Conservation (phyloP, 1,140 invertebrate genomes). For the Bombus affinis region DNA sequence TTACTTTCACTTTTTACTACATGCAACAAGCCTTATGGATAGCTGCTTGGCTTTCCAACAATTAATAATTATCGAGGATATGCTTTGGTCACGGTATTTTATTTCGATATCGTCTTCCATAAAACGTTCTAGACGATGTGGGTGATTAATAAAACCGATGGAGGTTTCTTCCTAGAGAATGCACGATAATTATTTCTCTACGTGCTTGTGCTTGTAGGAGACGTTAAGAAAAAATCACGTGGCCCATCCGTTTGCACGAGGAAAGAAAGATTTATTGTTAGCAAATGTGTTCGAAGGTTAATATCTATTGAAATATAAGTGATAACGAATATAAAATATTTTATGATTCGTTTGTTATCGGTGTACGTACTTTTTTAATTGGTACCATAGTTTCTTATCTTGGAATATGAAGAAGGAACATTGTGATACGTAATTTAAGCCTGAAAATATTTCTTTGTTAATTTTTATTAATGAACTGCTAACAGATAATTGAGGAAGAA, state of each 20-base stretch:
- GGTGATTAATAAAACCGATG: neutral
- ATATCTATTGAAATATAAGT: neutral
- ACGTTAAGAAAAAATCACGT: neutral
- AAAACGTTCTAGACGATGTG: neutral
- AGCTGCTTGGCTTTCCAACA: neutral
- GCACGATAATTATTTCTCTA: neutral
- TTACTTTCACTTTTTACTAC: slow-evolving; percentile 28
- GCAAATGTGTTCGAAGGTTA: neutral
- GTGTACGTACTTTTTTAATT: neutral
- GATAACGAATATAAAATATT: neutral
- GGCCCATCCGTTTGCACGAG: neutral
- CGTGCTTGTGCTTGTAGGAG: neutral
- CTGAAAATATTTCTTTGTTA: neutral
- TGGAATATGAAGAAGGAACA: neutral
- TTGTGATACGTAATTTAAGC: neutral
- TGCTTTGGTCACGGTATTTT: neutral
- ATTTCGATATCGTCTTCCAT: neutral
- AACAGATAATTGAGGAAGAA: neutral
- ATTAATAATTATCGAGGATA: slow-evolving; percentile 6
- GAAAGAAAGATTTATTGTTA: neutral
- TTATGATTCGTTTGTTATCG: neutral
- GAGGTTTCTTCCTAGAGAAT: neutral
- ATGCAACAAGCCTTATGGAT: neutral
- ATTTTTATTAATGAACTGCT: neutral
- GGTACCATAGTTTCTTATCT: neutral